Evolutionary conservation across 2,797 vertebrate species (phyloP).

Genomic region (Hyperoplus immaculatus): DNA sequence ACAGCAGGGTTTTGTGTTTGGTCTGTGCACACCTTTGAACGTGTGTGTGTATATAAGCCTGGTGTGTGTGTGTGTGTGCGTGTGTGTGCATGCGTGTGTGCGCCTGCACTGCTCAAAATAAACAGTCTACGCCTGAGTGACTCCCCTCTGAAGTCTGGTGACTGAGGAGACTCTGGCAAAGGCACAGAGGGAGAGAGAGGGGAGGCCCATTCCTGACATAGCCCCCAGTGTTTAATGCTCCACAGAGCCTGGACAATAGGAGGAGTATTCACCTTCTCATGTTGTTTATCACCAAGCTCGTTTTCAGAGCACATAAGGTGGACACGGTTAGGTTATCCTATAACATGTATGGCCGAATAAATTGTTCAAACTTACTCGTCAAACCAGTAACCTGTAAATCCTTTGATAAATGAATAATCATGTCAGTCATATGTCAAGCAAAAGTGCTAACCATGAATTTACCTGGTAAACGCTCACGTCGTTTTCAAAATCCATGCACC

Average conservation of each 20-base stretch:
- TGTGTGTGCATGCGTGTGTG: conserved; percentile 23
- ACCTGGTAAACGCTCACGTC: not conserved
- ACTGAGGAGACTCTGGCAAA: conserved; percentile 60
- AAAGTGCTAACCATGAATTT: not conserved
- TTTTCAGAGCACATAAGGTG: conserved; percentile 45
- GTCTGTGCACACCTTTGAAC: conserved; percentile 2
- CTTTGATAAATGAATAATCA: too few species aligned
- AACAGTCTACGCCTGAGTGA: conserved; percentile 76
- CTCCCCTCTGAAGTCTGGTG: conserved; percentile 73
- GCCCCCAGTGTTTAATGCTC: conserved; percentile 77
- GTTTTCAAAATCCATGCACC: not conserved
- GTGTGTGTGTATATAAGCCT: too few species aligned
- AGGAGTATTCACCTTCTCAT: conserved; percentile 65
- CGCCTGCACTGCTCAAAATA: conserved; percentile 65
- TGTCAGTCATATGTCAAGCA: too few species aligned
- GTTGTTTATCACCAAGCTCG: conserved; percentile 47
- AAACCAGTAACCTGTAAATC: not conserved
- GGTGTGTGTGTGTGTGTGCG: conserved; percentile 1
- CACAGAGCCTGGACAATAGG: conserved; percentile 74
- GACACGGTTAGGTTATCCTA: not conserved
- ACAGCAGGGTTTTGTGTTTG: conserved; percentile 25
- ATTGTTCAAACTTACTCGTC: not conserved
- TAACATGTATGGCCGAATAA: not conserved
- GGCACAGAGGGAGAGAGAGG: conserved; percentile 33
- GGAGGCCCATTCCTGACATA: conserved; percentile 74